Percentiles rank a stretch among this genome's conserved stretches.
Conservation (phyloP, 2,797 vertebrate genomes). For the Melanitta fusca region DNA sequence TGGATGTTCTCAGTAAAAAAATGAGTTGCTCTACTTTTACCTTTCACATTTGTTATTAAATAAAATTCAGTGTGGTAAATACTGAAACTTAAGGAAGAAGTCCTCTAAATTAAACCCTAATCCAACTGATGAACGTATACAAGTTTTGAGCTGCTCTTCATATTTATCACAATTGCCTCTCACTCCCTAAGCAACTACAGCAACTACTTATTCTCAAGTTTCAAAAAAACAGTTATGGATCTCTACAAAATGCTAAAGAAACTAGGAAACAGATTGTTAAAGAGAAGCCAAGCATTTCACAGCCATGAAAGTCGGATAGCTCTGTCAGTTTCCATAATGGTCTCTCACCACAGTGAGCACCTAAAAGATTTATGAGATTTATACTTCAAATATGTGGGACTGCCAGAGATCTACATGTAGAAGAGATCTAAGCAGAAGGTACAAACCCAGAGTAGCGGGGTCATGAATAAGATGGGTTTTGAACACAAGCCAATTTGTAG, state of each 20-base stretch:
- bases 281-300: not conserved
- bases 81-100: not conserved
- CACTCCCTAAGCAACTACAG: not conserved
- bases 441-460: not conserved
- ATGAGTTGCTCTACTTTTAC: not conserved
- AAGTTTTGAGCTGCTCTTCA: not conserved
- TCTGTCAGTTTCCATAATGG: not conserved
- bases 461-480: not conserved
- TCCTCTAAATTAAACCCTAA: not conserved
- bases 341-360: not conserved
- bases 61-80: not conserved
- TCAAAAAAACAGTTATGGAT: not conserved
- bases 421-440: not conserved
- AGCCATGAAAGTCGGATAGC: not conserved
- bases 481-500: accelerated
- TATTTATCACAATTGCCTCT: not conserved
- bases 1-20: not conserved
- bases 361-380: not conserved
- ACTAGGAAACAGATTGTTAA: not conserved
- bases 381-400: not conserved
- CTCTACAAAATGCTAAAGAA: not conserved
- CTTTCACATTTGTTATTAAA: not conserved
- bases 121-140: not conserved
- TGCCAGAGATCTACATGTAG: not conserved
- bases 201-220: not conserved